Percentiles rank a stretch among this genome's conserved stretches.
Conservation (phyloP, 1,140 invertebrate genomes). For the Caenorhabditis tropicalis region DNA sequence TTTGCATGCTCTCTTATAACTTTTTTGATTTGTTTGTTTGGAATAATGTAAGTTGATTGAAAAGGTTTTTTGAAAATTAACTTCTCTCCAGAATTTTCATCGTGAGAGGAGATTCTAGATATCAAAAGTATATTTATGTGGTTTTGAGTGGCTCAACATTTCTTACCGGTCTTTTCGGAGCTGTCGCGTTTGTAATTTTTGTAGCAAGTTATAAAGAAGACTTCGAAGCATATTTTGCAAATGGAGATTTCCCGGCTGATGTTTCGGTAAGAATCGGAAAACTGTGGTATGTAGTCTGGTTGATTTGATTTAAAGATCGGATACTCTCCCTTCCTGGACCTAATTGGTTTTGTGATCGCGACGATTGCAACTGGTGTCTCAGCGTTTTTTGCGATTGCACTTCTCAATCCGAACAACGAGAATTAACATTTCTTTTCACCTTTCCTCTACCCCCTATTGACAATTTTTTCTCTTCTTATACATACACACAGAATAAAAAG, state of each 20-base stretch:
- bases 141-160: not conserved
- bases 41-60: not conserved
- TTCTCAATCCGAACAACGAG: constrained; percentile 14
- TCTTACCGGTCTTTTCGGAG: constrained; percentile 1
- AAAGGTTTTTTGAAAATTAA: not conserved
- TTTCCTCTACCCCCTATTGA: not conserved
- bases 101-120: not conserved
- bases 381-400: constrained; percentile 13
- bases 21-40: not conserved
- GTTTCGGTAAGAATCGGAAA: not conserved
- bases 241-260: not conserved
- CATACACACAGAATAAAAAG: constrained; percentile 1
- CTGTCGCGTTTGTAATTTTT: constrained; percentile 4
- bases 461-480: not conserved
- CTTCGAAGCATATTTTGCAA: not conserved
- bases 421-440: not conserved
- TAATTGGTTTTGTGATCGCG: constrained; percentile 28
- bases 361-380: not conserved
- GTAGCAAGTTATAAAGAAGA: not conserved
- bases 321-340: constrained; percentile 32
- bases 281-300: not conserved
- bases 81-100: not conserved
- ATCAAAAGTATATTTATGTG: constrained; percentile 26
- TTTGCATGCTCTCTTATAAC: not conserved
- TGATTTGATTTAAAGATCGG: constrained; percentile 14